Percentiles rank a stretch among this genome's conserved stretches.
These are phyloP conservation scores for Drosophila antonietae DNA, from an alignment of 2,888 invertebrate genomes.

Conservation along the genomic window DNA sequence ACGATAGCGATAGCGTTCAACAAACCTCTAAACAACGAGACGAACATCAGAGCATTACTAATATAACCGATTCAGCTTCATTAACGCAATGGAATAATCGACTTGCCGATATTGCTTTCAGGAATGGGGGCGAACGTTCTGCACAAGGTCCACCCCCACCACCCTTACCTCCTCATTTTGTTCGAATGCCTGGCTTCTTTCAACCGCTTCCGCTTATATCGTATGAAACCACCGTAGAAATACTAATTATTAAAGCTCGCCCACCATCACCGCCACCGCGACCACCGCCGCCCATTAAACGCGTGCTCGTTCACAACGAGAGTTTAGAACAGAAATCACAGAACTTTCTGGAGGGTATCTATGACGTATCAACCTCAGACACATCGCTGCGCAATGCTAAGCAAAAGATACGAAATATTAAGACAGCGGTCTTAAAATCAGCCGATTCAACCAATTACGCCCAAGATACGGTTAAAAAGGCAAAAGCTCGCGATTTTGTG, in stretches of 20 bases:
- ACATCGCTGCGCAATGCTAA: constrained; percentile 83
- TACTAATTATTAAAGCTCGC: constrained; percentile 82
- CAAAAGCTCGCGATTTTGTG: constrained; percentile 84
- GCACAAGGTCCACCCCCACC: constrained; percentile 73
- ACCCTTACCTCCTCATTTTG: constrained; percentile 80
- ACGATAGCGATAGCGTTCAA: constrained; percentile 58
- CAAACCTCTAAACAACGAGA: constrained; percentile 51
- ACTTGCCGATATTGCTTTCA: constrained; percentile 66
- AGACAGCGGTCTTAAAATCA: constrained; percentile 83
- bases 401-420: constrained; percentile 84
- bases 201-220: constrained; percentile 84
- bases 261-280: constrained; percentile 83
- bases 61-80: constrained; percentile 82
- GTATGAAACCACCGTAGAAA: constrained; percentile 84
- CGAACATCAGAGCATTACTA: constrained; percentile 68
- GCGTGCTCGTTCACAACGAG: constrained; percentile 83
- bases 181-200: constrained; percentile 84
- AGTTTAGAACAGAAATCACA: constrained; percentile 84
- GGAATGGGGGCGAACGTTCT: constrained; percentile 54
- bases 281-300: constrained; percentile 81
- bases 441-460: constrained; percentile 84
- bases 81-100: constrained; percentile 82
- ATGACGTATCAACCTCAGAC: constrained; percentile 80
- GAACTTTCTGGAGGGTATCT: constrained; percentile 83
- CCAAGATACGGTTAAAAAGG: constrained; percentile 85